These are phyloP conservation scores for Argopecten irradians DNA, from an alignment of 1,140 invertebrate species.

Conservation along the genomic window DNA sequence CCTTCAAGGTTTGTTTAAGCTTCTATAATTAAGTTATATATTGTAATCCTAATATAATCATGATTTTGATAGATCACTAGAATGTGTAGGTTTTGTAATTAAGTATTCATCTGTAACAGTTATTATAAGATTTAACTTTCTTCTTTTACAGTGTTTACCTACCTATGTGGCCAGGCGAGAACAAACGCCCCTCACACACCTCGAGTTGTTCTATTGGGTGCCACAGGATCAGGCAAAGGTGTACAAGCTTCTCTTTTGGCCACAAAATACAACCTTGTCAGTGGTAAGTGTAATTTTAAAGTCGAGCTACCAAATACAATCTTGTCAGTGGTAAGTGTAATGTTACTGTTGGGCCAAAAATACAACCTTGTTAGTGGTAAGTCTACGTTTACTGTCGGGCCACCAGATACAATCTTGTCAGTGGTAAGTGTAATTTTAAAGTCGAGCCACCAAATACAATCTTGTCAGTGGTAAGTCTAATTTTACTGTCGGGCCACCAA, in stretches of 20 bases:
- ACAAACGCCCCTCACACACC: constrained; percentile 75
- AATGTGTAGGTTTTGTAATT: neutral
- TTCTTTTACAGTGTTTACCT: constrained; percentile 68
- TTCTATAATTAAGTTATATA: too few relatives aligned
- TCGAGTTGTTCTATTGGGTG: constrained; percentile 75
- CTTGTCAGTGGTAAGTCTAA: too few relatives aligned
- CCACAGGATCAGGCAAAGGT: constrained; percentile 75
- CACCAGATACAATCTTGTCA: too few relatives aligned
- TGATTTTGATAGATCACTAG: too few relatives aligned
- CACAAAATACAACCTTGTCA: constrained; percentile 77
- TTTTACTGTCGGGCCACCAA: too few relatives aligned
- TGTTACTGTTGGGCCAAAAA: too few relatives aligned
- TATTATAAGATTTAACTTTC: neutral
- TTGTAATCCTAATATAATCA: too few relatives aligned
- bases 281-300: constrained; percentile 62
- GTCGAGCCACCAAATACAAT: too few relatives aligned
- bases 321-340: too few relatives aligned
- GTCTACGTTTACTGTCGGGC: too few relatives aligned
- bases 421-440: too few relatives aligned
- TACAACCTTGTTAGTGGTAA: too few relatives aligned
- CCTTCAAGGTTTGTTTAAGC: constrained; percentile 73
- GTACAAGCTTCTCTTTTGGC: constrained; percentile 74
- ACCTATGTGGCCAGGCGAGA: constrained; percentile 69
- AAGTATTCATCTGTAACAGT: neutral
- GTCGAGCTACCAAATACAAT: neutral